These are phyloP conservation scores for Smittia aterrima DNA, from an alignment of 2,888 invertebrate species.

Conservation along the genomic window DNA sequence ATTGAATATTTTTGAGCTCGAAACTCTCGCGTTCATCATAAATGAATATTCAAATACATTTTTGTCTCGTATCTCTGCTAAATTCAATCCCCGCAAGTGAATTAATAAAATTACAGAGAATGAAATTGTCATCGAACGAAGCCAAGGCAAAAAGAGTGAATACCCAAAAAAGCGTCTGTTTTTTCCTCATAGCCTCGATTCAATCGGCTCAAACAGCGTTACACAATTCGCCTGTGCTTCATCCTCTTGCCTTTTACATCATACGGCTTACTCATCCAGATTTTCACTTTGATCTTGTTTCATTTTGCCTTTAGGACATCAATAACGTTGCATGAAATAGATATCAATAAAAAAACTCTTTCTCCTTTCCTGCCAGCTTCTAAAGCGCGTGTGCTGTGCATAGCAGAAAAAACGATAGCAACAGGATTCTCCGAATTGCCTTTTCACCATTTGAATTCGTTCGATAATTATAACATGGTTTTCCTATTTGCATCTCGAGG, in stretches of 20 bases:
- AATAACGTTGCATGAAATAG: constrained; percentile 29
- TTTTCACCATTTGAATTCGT: not conserved
- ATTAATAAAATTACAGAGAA: constrained; percentile 37
- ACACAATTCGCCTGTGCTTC: not conserved
- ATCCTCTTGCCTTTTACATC: not conserved
- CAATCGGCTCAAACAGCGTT: not conserved
- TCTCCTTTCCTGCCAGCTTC: not conserved
- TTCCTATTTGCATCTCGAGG: not conserved
- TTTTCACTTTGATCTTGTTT: constrained; percentile 37
- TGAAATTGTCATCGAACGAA: constrained; percentile 13
- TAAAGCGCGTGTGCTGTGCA: not conserved
- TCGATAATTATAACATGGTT: not conserved
- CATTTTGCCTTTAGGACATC: constrained; percentile 30
- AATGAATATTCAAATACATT: not conserved
- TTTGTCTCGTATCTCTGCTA: not conserved
- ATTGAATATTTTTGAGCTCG: constrained; percentile 29
- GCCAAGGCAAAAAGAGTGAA: not conserved
- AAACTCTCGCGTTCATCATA: not conserved
- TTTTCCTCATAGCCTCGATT: not conserved
- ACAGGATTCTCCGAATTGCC: not conserved
- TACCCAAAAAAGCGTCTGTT: not conserved
- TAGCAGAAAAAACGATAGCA: not conserved
- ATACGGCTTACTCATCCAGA: constrained; percentile 21
- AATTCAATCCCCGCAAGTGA: constrained; percentile 41
- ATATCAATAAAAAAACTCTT: constrained; percentile 20